Conservation (phyloP, 2,113 vertebrate genomes). For the Rhinichthys klamathensis region DNA sequence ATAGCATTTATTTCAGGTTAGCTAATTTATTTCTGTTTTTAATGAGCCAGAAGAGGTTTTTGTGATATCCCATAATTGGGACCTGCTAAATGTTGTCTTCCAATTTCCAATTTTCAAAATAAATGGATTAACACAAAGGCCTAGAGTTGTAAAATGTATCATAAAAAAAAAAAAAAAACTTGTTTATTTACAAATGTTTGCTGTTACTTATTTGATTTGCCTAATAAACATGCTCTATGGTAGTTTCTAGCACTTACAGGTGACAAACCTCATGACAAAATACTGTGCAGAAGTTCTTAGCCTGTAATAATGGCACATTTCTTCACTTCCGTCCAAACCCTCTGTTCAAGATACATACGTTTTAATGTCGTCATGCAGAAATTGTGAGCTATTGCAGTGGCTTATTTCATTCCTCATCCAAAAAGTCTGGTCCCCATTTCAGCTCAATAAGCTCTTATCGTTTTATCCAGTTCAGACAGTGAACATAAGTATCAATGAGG, state of each 20-base stretch:
- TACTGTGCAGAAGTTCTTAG: not conserved
- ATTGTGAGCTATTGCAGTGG: not conserved
- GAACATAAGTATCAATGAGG: conserved; percentile 22
- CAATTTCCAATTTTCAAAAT: conserved; percentile 38
- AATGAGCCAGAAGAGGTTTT: conserved; percentile 52
- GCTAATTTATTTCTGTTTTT: conserved; percentile 33
- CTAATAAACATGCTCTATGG: not conserved
- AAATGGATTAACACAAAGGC: conserved; percentile 20
- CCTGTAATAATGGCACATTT: not conserved
- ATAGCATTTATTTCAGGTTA: conserved; percentile 51
- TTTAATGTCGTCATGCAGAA: not conserved
- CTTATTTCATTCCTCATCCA: not conserved
- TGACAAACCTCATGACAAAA: not conserved
- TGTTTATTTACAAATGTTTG: not conserved
- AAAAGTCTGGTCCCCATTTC: not conserved
- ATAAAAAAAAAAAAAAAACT: not conserved
- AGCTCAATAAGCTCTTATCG: not conserved
- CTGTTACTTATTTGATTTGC: not conserved
- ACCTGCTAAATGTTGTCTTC: conserved; percentile 44
- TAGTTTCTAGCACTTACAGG: not conserved
- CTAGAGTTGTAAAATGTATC: not conserved
- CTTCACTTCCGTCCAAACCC: not conserved
- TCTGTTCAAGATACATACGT: not conserved
- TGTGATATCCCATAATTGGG: conserved; percentile 48
- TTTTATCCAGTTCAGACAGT: conserved; percentile 4